Base-by-base conservation (phyloP, 2,797 vertebrate species). In the Enteromius afrohamiltoni region DNA sequence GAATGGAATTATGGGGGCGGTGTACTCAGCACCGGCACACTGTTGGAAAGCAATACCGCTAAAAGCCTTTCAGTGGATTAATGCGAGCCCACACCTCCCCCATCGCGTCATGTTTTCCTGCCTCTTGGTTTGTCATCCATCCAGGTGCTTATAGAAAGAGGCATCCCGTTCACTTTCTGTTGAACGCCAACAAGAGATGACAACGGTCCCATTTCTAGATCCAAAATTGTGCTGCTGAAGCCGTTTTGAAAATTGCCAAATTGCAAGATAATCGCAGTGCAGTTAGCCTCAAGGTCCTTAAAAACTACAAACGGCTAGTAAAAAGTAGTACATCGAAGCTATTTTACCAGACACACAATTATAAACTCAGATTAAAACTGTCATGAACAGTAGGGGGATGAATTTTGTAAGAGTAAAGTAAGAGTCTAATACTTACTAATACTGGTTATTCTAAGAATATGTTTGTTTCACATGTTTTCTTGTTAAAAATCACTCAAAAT, bases 51-150 rank as follows among this genome's bases (percentile, higher is more conserved):
- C 93, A 89, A 89, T 89, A 91, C 93, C 88, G 92, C 93, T 95
- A 95, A 96, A 95, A 95, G 93, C 90, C 95, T 95, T 95, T 95
- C 92, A 96, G 94, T 86, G 91, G 93, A 96, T 96, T 95, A 95
- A 95, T 94, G 93, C 86, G 84, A 89, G 91, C 88, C 89, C 89
- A 90, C 68, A 70, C 58, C 79, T 75, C 29, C 74, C 64, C 88
- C 71, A 85, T 26, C 7, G 85, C 84, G 65, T 65, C 79, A 19
- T 45, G 19, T 69, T 69, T 68, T 9, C 40, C 53, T 83, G 42
- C 45, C 21, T 8, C 79, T 37, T 47, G 86, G 34, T 86, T 92
- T 93, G 92, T 95, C 91, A 91, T 88, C 85, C 51, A 86, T 92
- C 91, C 93, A 93, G 91, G 93, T 69, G 87, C 85, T 92, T 62